Evolutionary conservation across 2,797 vertebrate species (phyloP).

Genomic region (Limnodromus scolopaceus): DNA sequence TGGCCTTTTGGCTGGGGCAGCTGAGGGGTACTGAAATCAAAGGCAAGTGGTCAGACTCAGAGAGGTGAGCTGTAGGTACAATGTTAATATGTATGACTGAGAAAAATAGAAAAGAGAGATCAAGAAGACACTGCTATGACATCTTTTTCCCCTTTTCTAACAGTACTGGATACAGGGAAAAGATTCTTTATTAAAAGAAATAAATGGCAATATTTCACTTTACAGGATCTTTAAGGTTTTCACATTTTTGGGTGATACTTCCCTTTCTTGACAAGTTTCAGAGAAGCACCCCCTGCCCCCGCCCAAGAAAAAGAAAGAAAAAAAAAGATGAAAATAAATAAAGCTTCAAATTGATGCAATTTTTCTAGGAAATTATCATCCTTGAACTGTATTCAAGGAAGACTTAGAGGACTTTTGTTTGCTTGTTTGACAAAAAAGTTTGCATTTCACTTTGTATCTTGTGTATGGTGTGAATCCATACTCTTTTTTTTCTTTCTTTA

Average conservation of each 20-base stretch:
- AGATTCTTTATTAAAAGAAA: background rate
- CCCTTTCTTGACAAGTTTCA: background rate
- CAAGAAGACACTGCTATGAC: background rate
- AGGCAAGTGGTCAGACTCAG: background rate
- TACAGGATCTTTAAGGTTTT: background rate
- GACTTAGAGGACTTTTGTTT: background rate
- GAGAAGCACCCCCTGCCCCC: background rate
- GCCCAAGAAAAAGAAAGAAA: background rate
- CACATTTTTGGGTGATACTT: background rate
- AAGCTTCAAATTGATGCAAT: background rate
- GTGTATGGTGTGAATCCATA: background rate
- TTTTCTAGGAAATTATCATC: background rate
- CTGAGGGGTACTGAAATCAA: background rate
- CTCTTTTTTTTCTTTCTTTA: background rate
- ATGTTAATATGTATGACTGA: background rate
- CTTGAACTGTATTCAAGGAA: background rate
- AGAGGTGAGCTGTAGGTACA: background rate
- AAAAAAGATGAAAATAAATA: background rate
- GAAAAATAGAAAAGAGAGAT: background rate
- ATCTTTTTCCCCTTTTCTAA: background rate
- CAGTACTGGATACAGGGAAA: background rate
- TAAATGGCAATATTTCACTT: background rate
- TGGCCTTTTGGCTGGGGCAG: background rate
- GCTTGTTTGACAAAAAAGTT: background rate
- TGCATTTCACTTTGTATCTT: background rate